These are phyloP conservation scores for Diglossa cyanea DNA, from an alignment of 2,797 vertebrate species.

Conservation along the genomic window DNA sequence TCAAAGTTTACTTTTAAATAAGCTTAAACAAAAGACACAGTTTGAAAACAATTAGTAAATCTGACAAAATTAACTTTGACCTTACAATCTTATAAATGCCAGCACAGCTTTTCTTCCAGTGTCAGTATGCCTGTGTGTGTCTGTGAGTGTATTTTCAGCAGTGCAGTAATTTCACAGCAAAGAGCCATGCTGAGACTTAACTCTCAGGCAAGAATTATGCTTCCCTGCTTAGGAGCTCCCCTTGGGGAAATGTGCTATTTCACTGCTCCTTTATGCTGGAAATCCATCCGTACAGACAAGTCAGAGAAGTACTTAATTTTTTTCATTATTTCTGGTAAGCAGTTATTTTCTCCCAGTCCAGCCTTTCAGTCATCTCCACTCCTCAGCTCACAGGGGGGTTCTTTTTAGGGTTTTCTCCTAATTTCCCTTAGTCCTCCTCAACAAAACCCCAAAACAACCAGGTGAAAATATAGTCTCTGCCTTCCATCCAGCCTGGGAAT, in stretches of 20 bases:
- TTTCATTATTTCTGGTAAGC: not conserved
- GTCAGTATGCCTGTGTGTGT: not conserved
- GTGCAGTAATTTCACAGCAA: not conserved
- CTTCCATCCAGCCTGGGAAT: not conserved
- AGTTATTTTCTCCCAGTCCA: not conserved
- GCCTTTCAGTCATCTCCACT: not conserved
- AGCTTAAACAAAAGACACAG: conserved; percentile 26
- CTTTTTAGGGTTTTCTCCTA: not conserved
- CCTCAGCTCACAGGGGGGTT: not conserved
- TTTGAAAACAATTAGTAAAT: conserved; percentile 61
- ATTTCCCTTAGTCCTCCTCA: not conserved
- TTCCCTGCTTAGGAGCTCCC: not conserved
- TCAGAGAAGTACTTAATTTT: not conserved
- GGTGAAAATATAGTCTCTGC: not conserved
- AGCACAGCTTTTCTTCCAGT: conserved; percentile 6
- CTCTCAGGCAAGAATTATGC: not conserved
- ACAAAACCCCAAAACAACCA: accelerated
- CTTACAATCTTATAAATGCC: conserved; percentile 24
- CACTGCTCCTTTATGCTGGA: not conserved
- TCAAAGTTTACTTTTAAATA: conserved; percentile 62
- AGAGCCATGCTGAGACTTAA: not conserved
- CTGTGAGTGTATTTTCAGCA: not conserved
- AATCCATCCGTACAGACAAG: not conserved
- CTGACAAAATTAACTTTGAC: conserved; percentile 47
- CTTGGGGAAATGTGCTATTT: not conserved